Base-by-base conservation (phyloP, 2,797 vertebrate genomes). In the Poliocrania exsul region DNA sequence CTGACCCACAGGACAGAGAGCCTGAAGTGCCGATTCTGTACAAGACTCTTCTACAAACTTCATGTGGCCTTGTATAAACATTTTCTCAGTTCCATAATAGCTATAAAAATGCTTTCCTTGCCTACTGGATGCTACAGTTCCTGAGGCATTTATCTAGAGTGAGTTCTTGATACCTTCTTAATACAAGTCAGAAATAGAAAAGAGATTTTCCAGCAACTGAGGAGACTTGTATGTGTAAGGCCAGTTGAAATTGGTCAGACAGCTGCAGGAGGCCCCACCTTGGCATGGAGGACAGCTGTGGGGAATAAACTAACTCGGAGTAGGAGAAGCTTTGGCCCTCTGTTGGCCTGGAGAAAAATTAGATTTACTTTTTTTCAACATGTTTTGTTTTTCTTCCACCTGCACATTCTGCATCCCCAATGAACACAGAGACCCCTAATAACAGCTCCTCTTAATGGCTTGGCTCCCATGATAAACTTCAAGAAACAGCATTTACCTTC, bases 401-500 rank as follows among this genome's bases (percentile, higher is more conserved):
- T 57, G 9, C 15, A 49, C 28, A 16, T 71, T 90, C 40, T 61
- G 4, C 37, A 86, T 18, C n/a, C 56, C 31, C 35, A 80, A 18
- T 14, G 16, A 79, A 71, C 35, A 57, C 20, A 83, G 31, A 60
- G 38, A 54, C 33, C 71, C 70, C 69, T n/a, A 21, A 40, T 40
- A 81, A 18, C 38, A 54, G 25, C 49, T 61, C 42, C 42, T 35
- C 25, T 84, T 56, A 28, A 33, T 15, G 19, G 23, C 44, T 35
- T 11, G 11, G 21, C 20, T 85, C 37, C 61, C 23, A 58, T 2
- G 5, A 70, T 16, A 60, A 78, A 53, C 31, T 14, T 57, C 57
- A 88, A 65, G 60, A 51, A 88, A 64, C n/a, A 89, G 58, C 79
- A 86, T 42, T 90, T 79, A 75, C 87, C 65, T 91, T 81, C 60